These are phyloP conservation scores for Callaeas wilsoni DNA, from an alignment of 2,113 vertebrate genomes.

Conservation along the genomic window DNA sequence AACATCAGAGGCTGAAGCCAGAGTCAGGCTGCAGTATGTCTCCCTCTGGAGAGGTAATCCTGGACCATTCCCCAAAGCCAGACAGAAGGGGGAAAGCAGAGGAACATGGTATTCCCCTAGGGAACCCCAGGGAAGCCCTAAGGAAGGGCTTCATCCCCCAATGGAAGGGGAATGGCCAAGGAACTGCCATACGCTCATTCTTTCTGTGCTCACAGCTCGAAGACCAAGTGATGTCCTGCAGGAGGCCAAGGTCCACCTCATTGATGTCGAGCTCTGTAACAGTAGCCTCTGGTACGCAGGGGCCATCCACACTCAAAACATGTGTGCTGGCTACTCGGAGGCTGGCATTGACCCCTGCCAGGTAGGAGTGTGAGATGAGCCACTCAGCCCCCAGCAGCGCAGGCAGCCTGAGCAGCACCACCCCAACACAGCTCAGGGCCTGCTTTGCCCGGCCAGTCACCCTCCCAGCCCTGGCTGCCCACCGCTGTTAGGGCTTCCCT, in stretches of 20 bases:
- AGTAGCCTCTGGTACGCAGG: not conserved
- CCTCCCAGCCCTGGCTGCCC: not conserved
- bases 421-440: rapidly evolving
- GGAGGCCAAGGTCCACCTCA: not conserved
- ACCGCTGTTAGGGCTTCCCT: not conserved
- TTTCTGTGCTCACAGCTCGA: not conserved
- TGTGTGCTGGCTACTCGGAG: not conserved
- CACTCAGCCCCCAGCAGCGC: not conserved
- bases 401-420: not conserved
- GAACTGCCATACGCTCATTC: not conserved
- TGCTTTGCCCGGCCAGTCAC: not conserved
- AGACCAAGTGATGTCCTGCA: not conserved
- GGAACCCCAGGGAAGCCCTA: not conserved
- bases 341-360: not conserved
- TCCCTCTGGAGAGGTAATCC: not conserved
- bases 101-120: not conserved
- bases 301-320: not conserved
- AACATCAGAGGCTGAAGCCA: not conserved
- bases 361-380: not conserved
- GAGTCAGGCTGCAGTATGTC: rapidly evolving
- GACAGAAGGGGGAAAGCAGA: not conserved
- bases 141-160: not conserved
- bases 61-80: not conserved
- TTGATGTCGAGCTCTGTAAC: not conserved
- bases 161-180: rapidly evolving